Evolutionary conservation across 2,888 invertebrate genomes (phyloP).

Genomic region (Therioaphis trifolii): DNA sequence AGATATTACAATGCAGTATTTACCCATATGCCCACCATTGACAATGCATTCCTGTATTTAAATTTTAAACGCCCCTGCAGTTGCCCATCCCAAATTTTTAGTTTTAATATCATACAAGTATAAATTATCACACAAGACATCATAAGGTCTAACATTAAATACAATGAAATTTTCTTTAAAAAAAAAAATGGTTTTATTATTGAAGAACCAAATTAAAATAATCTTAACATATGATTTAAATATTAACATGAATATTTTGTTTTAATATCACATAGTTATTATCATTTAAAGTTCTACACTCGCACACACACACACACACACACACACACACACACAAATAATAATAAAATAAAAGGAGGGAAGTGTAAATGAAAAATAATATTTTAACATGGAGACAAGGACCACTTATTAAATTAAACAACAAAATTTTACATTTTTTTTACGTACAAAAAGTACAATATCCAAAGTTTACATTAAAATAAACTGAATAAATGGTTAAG

Average conservation of each 20-base stretch:
- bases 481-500: background rate
- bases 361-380: constrained; percentile 23
- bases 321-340: background rate
- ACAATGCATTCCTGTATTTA: too few relatives aligned
- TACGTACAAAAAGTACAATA: constrained; percentile 19
- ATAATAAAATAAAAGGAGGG: constrained; percentile 27
- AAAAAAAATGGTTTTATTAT: constrained; percentile 48
- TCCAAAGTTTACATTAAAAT: background rate
- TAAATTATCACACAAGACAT: too few relatives aligned
- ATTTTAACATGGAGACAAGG: constrained; percentile 34
- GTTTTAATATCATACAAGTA: too few relatives aligned
- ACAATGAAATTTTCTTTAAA: too few relatives aligned
- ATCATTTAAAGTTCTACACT: constrained; percentile 36
- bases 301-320: constrained; percentile 33
- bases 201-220: constrained; percentile 21
- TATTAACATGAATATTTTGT: constrained; percentile 56
- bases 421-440: constrained; percentile 53
- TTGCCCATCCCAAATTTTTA: too few relatives aligned
- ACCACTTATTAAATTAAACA: constrained; percentile 52
- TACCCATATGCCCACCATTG: too few relatives aligned
- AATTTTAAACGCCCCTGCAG: too few relatives aligned
- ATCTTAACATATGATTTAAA: constrained; percentile 18
- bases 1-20: too few relatives aligned
- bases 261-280: constrained; percentile 57
- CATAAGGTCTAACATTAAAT: too few relatives aligned